phyloP scores from a whole-genome alignment of 2,888 invertebrate genomes.

The Lingula anatina region DNA sequence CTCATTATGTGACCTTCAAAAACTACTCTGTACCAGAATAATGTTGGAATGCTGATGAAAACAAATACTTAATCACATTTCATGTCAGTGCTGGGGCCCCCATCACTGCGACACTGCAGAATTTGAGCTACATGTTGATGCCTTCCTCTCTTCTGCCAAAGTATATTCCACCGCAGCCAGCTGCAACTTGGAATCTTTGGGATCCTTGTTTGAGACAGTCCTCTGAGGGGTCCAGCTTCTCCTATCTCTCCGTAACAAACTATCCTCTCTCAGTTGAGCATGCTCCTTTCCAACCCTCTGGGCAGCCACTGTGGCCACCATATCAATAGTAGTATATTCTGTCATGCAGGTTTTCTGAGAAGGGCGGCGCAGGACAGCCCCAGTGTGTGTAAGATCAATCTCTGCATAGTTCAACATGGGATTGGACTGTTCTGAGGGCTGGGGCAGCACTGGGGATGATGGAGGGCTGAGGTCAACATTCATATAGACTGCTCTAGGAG shows the following conservation, averaged over 20 bases:
- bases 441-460: constrained; percentile 12
- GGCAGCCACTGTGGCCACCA: constrained; percentile 46
- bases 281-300: constrained; percentile 44
- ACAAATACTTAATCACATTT: no score
- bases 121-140: no score
- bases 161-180: no score
- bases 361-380: neutral
- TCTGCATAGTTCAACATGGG: constrained; percentile 48
- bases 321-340: constrained; percentile 49
- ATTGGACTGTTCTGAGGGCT: constrained; percentile 15
- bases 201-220: no score
- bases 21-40: no score
- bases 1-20: no score
- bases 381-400: constrained; percentile 34
- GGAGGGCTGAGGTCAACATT: constrained; percentile 26
- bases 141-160: no score
- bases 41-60: no score
- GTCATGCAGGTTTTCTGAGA: constrained; percentile 21
- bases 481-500: constrained; percentile 14
- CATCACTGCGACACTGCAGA: no score
- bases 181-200: no score
- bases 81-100: no score
- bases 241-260: constrained; percentile 18
- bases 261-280: constrained; percentile 42
- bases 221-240: no score